A percentile compares a stretch with the other conserved stretches of the same genome.
phyloP scores from a whole-genome alignment of 2,113 vertebrate species.

The Catharus bicknelli region DNA sequence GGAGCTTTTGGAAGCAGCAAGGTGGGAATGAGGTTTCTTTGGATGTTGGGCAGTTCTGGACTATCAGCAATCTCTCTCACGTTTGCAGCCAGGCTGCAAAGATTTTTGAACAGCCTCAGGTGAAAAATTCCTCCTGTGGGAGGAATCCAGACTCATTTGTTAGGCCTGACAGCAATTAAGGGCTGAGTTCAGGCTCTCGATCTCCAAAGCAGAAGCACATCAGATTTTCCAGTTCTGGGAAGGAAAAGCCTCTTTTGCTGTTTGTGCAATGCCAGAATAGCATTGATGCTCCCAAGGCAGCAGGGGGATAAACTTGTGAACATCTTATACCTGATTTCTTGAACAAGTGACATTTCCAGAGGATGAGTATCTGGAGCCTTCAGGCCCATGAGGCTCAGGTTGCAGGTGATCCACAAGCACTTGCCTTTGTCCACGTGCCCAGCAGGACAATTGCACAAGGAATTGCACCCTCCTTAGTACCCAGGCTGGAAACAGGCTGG shows the following conservation, averaged over 20 bases:
- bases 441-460: not conserved
- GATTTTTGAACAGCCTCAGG: not conserved
- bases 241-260: not conserved
- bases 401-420: not conserved
- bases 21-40: not conserved
- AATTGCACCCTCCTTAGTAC: not conserved
- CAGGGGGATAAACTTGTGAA: not conserved
- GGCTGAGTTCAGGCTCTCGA: not conserved
- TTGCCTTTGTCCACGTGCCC: not conserved
- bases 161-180: not conserved
- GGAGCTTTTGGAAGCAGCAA: not conserved
- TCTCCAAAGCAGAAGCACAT: not conserved
- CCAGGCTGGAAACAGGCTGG: not conserved
- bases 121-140: not conserved
- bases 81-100: not conserved
- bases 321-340: not conserved
- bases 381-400: no score
- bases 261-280: not conserved
- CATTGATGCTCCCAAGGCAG: not conserved
- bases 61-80: not conserved
- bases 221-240: not conserved
- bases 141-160: not conserved
- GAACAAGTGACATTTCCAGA: not conserved
- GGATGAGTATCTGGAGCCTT: not conserved
- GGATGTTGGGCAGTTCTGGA: not conserved